Evolutionary conservation across 2,888 invertebrate genomes (phyloP).

Genomic region (Tiliacea aurago): DNA sequence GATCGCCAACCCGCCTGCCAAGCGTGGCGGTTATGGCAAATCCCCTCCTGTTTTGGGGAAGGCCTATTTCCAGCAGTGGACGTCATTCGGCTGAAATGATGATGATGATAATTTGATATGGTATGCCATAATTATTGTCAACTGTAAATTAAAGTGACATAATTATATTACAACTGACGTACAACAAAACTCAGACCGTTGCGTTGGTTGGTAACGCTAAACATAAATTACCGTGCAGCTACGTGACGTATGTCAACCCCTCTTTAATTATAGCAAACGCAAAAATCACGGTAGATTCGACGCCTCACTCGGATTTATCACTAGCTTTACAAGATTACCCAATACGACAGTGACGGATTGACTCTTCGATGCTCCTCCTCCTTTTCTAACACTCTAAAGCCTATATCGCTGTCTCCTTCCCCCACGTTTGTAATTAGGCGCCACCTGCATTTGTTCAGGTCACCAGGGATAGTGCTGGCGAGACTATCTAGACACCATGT

Average conservation of each 20-base stretch:
- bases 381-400: slow-evolving; percentile 65
- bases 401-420: slow-evolving; percentile 70
- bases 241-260: slow-evolving; percentile 73
- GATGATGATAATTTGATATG: too few species aligned
- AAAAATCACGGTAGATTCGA: slow-evolving; percentile 82
- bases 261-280: slow-evolving; percentile 81
- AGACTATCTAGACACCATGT: slow-evolving; percentile 85
- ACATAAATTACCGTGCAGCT: slow-evolving; percentile 51
- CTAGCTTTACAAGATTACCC: slow-evolving; percentile 87
- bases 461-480: slow-evolving; percentile 80
- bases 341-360: slow-evolving; percentile 89
- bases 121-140: too few species aligned
- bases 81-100: too few species aligned
- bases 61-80: too few species aligned
- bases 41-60: too few species aligned
- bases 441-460: slow-evolving; percentile 88
- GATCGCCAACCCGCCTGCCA: too few species aligned
- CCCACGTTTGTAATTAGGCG: slow-evolving; percentile 82
- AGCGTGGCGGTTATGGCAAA: too few species aligned
- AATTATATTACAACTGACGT: too few species aligned
- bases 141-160: too few species aligned
- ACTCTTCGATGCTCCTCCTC: slow-evolving; percentile 76
- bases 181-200: too few species aligned
- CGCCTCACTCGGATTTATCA: slow-evolving; percentile 84
- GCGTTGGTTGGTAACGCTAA: slow-evolving; percentile 13